phyloP scores from a whole-genome alignment of 1,140 invertebrate genomes.

The Nasonia giraulti region DNA sequence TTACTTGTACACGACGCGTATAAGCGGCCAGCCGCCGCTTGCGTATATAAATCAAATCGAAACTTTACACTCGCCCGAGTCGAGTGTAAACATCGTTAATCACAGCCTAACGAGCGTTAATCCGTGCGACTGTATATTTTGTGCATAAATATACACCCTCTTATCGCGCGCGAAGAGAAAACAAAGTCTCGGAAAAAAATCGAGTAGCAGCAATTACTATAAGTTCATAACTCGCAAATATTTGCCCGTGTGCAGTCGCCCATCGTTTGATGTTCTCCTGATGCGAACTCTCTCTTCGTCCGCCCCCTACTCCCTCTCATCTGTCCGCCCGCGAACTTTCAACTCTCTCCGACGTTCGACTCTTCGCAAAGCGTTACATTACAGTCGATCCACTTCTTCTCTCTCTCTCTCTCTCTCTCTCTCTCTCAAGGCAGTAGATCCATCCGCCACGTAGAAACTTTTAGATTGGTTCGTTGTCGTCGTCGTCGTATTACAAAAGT shows the following conservation, averaged over 20 bases:
- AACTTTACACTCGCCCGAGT: not conserved
- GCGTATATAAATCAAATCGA: not conserved
- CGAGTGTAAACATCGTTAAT: not conserved
- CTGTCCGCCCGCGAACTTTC: constrained; percentile 21
- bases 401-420: not conserved
- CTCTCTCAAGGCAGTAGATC: not conserved
- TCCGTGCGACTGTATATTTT: not conserved
- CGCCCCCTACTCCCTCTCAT: not conserved
- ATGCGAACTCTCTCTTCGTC: constrained; percentile 14
- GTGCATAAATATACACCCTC: constrained; percentile 14
- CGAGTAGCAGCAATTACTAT: constrained; percentile 24
- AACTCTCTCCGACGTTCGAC: constrained; percentile 37
- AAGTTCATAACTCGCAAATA: constrained; percentile 47
- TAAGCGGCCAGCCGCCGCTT: not conserved
- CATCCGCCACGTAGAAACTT: constrained; percentile 53
- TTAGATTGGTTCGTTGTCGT: constrained; percentile 56
- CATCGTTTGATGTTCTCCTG: constrained; percentile 26
- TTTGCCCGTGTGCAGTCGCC: not conserved
- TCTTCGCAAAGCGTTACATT: constrained; percentile 48
- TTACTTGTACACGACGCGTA: not conserved
- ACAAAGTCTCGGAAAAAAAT: not conserved
- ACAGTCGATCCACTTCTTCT: constrained; percentile 27
- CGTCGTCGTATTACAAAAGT: constrained; percentile 62
- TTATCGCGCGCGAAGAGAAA: not conserved
- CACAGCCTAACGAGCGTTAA: not conserved